Evolutionary conservation across 2,888 invertebrate species (phyloP).

Genomic region (Protonemura montana): DNA sequence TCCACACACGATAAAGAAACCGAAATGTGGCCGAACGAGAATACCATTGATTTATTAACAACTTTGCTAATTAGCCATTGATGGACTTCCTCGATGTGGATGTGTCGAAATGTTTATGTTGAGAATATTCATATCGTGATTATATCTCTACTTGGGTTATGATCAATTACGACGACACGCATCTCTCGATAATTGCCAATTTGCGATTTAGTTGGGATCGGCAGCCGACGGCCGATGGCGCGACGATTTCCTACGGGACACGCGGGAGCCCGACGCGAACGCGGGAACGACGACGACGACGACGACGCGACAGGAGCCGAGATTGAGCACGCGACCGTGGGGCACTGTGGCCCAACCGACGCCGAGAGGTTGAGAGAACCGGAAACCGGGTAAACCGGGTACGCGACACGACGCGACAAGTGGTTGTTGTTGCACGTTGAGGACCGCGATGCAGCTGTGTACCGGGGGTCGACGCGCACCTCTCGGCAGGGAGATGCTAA

Average conservation of each 20-base stretch:
- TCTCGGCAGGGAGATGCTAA: background rate
- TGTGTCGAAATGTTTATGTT: background rate
- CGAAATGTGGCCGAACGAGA: background rate
- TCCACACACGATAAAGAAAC: background rate
- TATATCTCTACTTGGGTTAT: background rate
- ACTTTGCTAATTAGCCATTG: background rate
- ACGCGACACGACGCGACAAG: background rate
- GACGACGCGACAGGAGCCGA: constrained; percentile 14
- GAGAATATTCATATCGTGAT: background rate
- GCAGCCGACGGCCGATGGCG: background rate
- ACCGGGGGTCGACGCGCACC: background rate
- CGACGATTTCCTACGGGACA: constrained; percentile 1
- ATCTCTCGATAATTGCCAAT: background rate
- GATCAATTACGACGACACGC: background rate
- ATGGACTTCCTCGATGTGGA: background rate
- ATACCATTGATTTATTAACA: background rate
- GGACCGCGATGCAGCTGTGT: background rate
- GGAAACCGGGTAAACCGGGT: background rate
- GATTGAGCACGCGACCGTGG: background rate
- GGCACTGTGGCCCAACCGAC: background rate
- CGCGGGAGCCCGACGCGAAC: constrained; percentile 17
- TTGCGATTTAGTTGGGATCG: background rate
- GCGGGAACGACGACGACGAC: constrained; percentile 36
- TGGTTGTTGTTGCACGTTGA: background rate
- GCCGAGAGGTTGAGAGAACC: background rate